phyloP scores from a whole-genome alignment of 2,113 vertebrate species.

The Heloderma charlesbogerti region DNA sequence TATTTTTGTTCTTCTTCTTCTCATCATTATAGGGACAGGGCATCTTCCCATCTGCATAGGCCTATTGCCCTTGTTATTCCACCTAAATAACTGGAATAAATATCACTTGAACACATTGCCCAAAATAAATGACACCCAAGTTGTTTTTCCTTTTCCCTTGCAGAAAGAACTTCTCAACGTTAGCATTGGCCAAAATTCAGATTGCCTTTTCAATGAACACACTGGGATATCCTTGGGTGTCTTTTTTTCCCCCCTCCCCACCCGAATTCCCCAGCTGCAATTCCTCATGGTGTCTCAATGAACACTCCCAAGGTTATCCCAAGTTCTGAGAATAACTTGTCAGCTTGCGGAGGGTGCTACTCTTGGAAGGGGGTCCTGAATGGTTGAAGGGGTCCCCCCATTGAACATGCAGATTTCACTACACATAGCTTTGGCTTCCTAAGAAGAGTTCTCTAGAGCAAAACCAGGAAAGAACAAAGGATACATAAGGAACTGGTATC shows the following conservation, averaged over 20 bases:
- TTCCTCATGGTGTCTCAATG: too few species aligned
- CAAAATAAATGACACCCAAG: not conserved
- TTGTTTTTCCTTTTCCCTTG: not conserved
- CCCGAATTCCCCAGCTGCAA: not conserved
- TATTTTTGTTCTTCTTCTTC: not conserved
- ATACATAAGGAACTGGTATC: not conserved
- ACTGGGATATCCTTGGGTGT: not conserved
- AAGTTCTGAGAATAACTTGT: not conserved
- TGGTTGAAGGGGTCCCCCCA: not conserved
- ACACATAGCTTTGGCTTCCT: not conserved
- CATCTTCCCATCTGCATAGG: not conserved
- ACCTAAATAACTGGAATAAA: slow-evolving; percentile 14
- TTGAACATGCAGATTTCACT: not conserved
- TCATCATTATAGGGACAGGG: not conserved
- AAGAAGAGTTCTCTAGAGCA: not conserved
- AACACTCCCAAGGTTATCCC: not conserved
- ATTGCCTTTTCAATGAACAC: not conserved
- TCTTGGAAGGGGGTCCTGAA: not conserved
- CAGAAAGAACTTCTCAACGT: not conserved
- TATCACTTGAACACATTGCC: not conserved
- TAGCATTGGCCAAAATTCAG: not conserved
- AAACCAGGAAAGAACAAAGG: not conserved
- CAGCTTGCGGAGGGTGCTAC: not conserved
- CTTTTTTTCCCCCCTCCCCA: not conserved
- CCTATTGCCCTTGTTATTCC: slow-evolving; percentile 11